Conservation (phyloP, 2,113 vertebrate genomes). For the Onychostruthus taczanowskii region DNA sequence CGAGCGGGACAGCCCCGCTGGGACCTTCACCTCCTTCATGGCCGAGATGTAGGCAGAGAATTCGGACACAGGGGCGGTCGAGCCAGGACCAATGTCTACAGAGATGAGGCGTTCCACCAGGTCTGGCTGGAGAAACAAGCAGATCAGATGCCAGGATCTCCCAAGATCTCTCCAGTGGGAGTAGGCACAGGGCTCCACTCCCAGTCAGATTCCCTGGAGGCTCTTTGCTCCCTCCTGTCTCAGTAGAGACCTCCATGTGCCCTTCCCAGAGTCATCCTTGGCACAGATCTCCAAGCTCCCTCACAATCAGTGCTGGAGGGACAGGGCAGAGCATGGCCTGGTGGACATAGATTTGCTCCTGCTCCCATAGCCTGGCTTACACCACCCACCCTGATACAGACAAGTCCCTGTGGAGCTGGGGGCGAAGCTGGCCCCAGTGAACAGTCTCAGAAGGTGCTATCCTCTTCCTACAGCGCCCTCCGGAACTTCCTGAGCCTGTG, state of each 20-base stretch:
- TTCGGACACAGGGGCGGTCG: slow-evolving; percentile 46
- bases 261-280: no score
- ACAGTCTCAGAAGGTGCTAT: not conserved
- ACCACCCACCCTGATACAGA: not conserved
- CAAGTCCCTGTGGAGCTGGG: not conserved
- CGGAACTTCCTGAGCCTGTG: not conserved
- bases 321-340: not conserved
- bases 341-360: not conserved
- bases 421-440: fast-evolving
- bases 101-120: slow-evolving; percentile 89
- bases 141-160: not conserved
- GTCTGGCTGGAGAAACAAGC: slow-evolving; percentile 75
- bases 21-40: slow-evolving; percentile 83
- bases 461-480: not conserved
- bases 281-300: not conserved
- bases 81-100: slow-evolving; percentile 85
- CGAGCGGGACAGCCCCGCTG: slow-evolving; percentile 79
- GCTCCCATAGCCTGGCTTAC: not conserved
- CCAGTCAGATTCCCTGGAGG: not conserved
- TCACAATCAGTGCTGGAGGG: fast-evolving
- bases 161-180: not conserved
- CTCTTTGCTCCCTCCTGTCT: not conserved
- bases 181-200: fast-evolving
- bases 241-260: not conserved
- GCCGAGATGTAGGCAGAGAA: slow-evolving; percentile 82